Evolutionary conservation across 2,888 invertebrate genomes (phyloP).

Genomic region (Dendrolimus houi): DNA sequence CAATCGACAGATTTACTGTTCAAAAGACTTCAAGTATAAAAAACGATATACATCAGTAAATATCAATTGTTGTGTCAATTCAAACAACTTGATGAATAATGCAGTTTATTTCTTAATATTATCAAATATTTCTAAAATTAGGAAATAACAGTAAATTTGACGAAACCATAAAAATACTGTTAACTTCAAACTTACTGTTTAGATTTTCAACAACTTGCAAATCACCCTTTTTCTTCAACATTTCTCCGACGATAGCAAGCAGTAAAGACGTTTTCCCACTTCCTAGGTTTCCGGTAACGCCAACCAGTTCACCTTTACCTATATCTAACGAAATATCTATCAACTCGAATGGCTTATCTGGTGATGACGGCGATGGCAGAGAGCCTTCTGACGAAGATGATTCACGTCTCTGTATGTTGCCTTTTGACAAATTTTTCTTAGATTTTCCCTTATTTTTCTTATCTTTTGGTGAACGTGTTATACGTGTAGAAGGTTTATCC

Average conservation of each 20-base stretch:
- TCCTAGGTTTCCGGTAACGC: constrained; percentile 92
- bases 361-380: constrained; percentile 3
- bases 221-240: constrained; percentile 81
- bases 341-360: constrained; percentile 46
- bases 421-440: constrained; percentile 46
- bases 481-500: constrained; percentile 55
- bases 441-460: constrained; percentile 71
- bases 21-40: too few species aligned
- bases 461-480: constrained; percentile 33
- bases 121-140: too few species aligned
- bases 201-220: constrained; percentile 82
- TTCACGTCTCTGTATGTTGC: constrained; percentile 39
- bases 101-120: too few species aligned
- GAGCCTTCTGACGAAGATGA: constrained; percentile 41
- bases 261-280: constrained; percentile 94
- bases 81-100: too few species aligned
- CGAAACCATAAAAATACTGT: background rate
- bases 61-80: too few species aligned
- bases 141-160: too few species aligned
- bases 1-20: too few species aligned
- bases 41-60: too few species aligned
- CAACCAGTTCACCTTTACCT: constrained; percentile 85
- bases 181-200: constrained; percentile 60
- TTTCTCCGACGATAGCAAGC: constrained; percentile 89
- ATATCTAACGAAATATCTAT: constrained; percentile 49